These are phyloP conservation scores for Cyanoderma ruficeps DNA, from an alignment of 2,113 vertebrate species.

Conservation along the genomic window DNA sequence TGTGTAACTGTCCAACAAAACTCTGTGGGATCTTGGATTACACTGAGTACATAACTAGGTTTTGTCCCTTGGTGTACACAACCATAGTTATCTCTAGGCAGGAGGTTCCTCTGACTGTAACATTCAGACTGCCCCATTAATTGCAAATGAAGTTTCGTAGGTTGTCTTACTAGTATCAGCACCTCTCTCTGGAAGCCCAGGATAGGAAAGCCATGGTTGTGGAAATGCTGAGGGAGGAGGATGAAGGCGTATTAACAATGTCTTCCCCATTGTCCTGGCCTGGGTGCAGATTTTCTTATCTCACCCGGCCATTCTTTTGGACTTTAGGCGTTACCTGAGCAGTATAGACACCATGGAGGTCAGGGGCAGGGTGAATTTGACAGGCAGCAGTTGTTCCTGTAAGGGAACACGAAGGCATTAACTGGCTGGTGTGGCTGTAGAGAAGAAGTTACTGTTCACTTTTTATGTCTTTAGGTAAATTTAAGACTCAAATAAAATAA, in stretches of 20 bases:
- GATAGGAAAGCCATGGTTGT: background rate
- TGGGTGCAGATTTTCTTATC: background rate
- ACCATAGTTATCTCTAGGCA: background rate
- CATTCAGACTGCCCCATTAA: background rate
- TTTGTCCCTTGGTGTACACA: background rate
- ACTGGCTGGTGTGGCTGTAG: background rate
- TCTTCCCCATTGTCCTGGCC: background rate
- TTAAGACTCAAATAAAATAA: background rate
- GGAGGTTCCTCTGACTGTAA: background rate
- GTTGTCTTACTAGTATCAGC: background rate
- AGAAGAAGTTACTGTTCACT: background rate
- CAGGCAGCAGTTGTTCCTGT: background rate
- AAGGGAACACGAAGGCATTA: background rate
- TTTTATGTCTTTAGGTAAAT: background rate
- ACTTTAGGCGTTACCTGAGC: background rate
- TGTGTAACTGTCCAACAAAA: background rate
- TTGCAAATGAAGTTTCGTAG: background rate
- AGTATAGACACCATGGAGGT: fast-evolving
- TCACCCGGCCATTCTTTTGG: background rate
- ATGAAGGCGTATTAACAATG: fast-evolving
- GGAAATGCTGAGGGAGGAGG: background rate
- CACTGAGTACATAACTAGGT: background rate
- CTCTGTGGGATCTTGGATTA: background rate
- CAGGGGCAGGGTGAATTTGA: fast-evolving
- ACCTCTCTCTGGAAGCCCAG: background rate